Conservation (phyloP, 2,888 invertebrate species). For the Heteromyza rotundicornis region DNA sequence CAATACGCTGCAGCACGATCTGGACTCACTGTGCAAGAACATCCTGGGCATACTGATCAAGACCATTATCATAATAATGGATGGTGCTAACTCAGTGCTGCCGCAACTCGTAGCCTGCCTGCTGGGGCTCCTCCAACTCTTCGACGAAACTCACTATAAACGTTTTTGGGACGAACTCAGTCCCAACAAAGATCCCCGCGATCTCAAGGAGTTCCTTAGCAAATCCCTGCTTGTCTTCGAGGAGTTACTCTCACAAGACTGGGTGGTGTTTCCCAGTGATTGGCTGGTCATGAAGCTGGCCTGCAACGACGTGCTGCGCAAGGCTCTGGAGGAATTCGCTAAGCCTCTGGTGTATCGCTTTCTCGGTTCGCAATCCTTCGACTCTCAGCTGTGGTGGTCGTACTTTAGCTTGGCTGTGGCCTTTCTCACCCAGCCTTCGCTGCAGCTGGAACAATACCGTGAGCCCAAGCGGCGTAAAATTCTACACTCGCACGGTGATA, state of each 20-base stretch:
- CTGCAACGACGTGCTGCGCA: slow-evolving; percentile 83
- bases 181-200: slow-evolving; percentile 71
- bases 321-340: slow-evolving; percentile 85
- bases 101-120: slow-evolving; percentile 85
- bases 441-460: slow-evolving; percentile 83
- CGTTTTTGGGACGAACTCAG: slow-evolving; percentile 83
- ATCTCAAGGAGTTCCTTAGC: slow-evolving; percentile 84
- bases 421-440: slow-evolving; percentile 79
- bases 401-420: slow-evolving; percentile 82
- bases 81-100: slow-evolving; percentile 73
- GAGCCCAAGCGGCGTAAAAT: slow-evolving; percentile 80
- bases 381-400: slow-evolving; percentile 77
- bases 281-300: slow-evolving; percentile 92
- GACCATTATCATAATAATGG: slow-evolving; percentile 81
- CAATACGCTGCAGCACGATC: slow-evolving; percentile 72
- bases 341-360: slow-evolving; percentile 86
- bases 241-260: slow-evolving; percentile 60
- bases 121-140: slow-evolving; percentile 81
- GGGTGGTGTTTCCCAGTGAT: slow-evolving; percentile 76
- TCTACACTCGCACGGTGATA: slow-evolving; percentile 81
- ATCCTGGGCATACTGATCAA: slow-evolving; percentile 85
- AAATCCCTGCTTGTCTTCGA: slow-evolving; percentile 72
- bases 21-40: slow-evolving; percentile 81
- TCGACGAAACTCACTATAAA: slow-evolving; percentile 88
- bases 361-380: slow-evolving; percentile 76